These are phyloP conservation scores for Chloromyia formosa DNA, from an alignment of 2,888 invertebrate genomes.

Conservation along the genomic window DNA sequence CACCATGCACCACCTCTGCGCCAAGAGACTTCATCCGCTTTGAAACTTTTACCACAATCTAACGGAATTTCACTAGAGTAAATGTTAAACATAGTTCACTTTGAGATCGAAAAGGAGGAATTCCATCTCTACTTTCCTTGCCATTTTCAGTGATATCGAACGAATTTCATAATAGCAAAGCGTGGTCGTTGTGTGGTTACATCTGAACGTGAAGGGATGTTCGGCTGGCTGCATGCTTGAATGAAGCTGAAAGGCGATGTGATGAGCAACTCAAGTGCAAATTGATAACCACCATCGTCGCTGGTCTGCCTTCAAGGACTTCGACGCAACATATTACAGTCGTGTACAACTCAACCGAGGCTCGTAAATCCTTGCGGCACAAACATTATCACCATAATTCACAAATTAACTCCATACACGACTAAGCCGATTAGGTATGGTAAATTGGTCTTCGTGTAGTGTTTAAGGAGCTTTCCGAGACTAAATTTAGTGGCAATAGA, in stretches of 20 bases:
- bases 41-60: not conserved
- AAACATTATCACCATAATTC: constrained; percentile 47
- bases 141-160: not conserved
- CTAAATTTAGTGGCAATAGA: not conserved
- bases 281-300: constrained; percentile 27
- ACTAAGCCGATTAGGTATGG: constrained; percentile 46
- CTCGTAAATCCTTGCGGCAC: constrained; percentile 42
- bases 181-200: not conserved
- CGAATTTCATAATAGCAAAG: not conserved
- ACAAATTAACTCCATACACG: constrained; percentile 46
- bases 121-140: not conserved
- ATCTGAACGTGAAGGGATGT: not conserved
- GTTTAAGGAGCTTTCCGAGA: not conserved
- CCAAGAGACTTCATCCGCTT: no score
- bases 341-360: not conserved
- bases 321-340: no score
- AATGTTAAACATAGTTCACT: not conserved
- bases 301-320: not conserved
- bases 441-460: constrained; percentile 34
- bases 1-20: no score
- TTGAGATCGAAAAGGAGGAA: not conserved
- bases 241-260: not conserved
- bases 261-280: constrained; percentile 14
- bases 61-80: not conserved
- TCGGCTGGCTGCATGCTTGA: not conserved